Base-by-base conservation (phyloP, 2,888 invertebrate species). In the Lasioglossum figueresi region DNA sequence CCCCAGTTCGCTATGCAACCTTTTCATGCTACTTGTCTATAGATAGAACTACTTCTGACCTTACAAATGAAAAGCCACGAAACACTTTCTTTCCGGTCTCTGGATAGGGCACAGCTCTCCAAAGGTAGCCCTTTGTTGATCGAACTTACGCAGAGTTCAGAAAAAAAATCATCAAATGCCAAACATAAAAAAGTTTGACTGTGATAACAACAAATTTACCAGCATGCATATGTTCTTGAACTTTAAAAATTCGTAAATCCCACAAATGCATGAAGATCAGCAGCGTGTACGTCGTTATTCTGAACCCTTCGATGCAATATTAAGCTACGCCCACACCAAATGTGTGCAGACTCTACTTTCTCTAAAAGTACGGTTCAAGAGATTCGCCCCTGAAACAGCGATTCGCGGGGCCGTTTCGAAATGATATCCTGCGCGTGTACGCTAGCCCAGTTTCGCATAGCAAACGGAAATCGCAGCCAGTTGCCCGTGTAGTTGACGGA, bases 1-100 rank as follows among this genome's bases (percentile, higher is more conserved):
- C 8, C 63, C 31, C 10, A 37, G 34, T 45, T 56, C 34, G 48
- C 82, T 68, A 68, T 77, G 82, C 76, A 73, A 77, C 73, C 56
- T 76, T 83, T 81, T 31, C 40, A 52, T 37, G 43, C 34, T 68
- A 80, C 37, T 56, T 14, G 37, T 73, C 48, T 82, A 82, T 78
- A 84, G 52, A 75, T 82, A 84, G 71, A 71, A 74, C 23, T 40
- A 43, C 48, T 48, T 72, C 72, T 79, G 40, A 76, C 80, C 72
- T 80, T 80, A n/a, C 37, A 4, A 23, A 19, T 23, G 12, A 63
- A 27, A 63, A 19, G 31, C 16, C 31, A 6, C 63, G 27, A 31
- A 27, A 16, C 63, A 16, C 63, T 31, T 63, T 31, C 63, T 19
- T 34, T 19, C 1, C 63, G 63, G 31, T 31, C 6, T 19, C 19